Percentiles rank a stretch among this genome's conserved stretches.
These are phyloP conservation scores for Antitype chi DNA, from an alignment of 2,888 invertebrate species.

Conservation along the genomic window DNA sequence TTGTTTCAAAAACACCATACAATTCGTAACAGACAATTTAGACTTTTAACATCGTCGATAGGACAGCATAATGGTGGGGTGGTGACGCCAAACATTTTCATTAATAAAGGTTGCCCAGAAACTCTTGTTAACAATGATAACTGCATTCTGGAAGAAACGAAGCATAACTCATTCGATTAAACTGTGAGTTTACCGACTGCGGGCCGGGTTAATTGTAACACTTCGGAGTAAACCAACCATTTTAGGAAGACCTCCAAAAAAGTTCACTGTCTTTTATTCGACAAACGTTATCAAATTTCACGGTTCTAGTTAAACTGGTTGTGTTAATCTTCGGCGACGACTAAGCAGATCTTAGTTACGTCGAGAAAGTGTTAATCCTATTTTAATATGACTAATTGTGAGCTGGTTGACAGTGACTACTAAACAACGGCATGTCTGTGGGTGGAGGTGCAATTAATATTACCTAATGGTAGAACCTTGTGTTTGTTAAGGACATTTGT, in stretches of 20 bases:
- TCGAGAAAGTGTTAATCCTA: constrained; percentile 85
- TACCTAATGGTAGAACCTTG: constrained; percentile 20
- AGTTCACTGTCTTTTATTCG: neutral
- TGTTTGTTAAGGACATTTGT: constrained; percentile 12
- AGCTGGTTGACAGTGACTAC: constrained; percentile 76
- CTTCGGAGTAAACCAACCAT: constrained; percentile 60
- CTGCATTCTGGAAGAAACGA: constrained; percentile 83
- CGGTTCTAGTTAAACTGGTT: constrained; percentile 66
- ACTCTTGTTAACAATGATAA: constrained; percentile 82
- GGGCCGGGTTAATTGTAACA: constrained; percentile 81
- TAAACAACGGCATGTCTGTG: constrained; percentile 63
- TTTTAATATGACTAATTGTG: constrained; percentile 87
- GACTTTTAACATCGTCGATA: constrained; percentile 65
- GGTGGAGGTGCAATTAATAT: constrained; percentile 66
- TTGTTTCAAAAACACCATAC: constrained; percentile 63
- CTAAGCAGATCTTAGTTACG: constrained; percentile 77
- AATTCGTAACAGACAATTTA: constrained; percentile 77
- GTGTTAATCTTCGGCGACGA: constrained; percentile 70
- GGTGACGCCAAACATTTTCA: constrained; percentile 81
- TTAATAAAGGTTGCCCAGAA: constrained; percentile 77
- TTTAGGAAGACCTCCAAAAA: constrained; percentile 62
- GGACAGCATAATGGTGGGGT: constrained; percentile 67
- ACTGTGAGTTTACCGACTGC: constrained; percentile 78
- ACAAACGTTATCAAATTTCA: constrained; percentile 17
- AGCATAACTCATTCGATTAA: constrained; percentile 90